phyloP scores from a whole-genome alignment of 2,113 vertebrate species.

The Scophthalmus maximus region DNA sequence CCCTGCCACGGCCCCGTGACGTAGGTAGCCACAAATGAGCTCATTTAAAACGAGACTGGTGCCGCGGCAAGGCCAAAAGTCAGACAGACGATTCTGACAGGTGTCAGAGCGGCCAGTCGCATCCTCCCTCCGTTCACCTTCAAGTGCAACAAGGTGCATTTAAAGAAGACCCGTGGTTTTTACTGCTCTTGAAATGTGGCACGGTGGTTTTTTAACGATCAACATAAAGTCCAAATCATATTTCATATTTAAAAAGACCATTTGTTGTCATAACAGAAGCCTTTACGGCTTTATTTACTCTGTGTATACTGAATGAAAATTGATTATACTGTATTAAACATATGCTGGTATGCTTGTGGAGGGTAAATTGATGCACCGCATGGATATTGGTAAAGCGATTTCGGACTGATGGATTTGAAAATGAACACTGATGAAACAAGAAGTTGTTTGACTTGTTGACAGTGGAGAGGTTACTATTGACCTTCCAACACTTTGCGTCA shows the following conservation, averaged over 20 bases:
- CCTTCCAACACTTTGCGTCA: too few species aligned
- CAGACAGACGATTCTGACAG: slow-evolving; percentile 63
- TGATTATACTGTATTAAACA: not conserved
- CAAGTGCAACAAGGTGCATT: slow-evolving; percentile 4
- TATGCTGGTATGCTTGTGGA: not conserved
- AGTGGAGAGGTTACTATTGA: too few species aligned
- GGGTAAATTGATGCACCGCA: not conserved
- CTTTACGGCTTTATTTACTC: slow-evolving; percentile 2
- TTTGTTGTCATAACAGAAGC: slow-evolving; percentile 18
- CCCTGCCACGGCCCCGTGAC: slow-evolving; percentile 57
- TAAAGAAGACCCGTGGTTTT: not conserved
- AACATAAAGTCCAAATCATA: not conserved
- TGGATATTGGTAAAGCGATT: not conserved
- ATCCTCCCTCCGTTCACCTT: slow-evolving; percentile 41
- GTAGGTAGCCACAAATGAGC: slow-evolving; percentile 71
- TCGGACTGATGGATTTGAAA: not conserved
- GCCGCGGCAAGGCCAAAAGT: slow-evolving; percentile 56
- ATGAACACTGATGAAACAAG: not conserved
- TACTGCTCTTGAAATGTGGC: not conserved
- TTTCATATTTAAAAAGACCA: not conserved
- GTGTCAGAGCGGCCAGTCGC: slow-evolving; percentile 45
- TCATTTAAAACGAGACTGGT: slow-evolving; percentile 68
- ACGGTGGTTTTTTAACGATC: too few species aligned
- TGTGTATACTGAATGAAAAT: not conserved
- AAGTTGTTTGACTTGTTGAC: too few species aligned